Base-by-base conservation (phyloP, 2,113 vertebrate genomes). In the Chloroceryle aenea region DNA sequence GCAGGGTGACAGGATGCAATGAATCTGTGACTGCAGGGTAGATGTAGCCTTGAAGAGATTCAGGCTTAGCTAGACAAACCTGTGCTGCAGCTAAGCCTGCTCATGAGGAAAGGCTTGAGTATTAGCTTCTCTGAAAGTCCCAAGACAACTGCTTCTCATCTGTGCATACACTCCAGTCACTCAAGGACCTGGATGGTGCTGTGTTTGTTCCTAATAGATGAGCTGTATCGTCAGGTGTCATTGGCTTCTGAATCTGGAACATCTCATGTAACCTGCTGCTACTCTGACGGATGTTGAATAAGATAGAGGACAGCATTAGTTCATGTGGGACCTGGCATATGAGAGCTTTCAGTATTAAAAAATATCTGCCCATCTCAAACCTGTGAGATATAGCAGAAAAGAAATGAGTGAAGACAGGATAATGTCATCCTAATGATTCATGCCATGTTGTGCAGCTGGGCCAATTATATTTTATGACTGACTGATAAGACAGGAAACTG, bases 311-410 rank as follows among this genome's bases (percentile, higher is more conserved):
- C 43, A 73, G 69, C 1, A 7, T 9, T 47, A 26, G 4, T 36
- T 66, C 87, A 20, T 30, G 67, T 87, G 64, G 64, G 78, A 91
- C 73, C 40, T 77, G 91, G 78, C 85, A 69, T 63, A 86, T n/a
- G 86, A 93, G 63, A 91, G 80, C 77, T 89, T 71, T 94, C 80
- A 76, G 71, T 52, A 85, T 87, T 82, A 92, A 92, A 92, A 93
- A 92, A 91, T 68, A 93, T 43, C 71, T 95, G 76, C 47, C 86
- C 21, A 10, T 80, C 86, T 85, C 78, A 78, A 53, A 47, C 10
- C 58, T 89, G 83, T 52, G 89, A 95, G 89, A 94, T 36, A 12
- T 0, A 66, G 77, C 69, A 85, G 88, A 38, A 69, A 50, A 77
- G 43, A 85, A 89, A 96, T 34, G 42, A 92, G 34, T 47, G 77